phyloP scores from a whole-genome alignment of 1,140 invertebrate species.

The Ladona fulva region DNA sequence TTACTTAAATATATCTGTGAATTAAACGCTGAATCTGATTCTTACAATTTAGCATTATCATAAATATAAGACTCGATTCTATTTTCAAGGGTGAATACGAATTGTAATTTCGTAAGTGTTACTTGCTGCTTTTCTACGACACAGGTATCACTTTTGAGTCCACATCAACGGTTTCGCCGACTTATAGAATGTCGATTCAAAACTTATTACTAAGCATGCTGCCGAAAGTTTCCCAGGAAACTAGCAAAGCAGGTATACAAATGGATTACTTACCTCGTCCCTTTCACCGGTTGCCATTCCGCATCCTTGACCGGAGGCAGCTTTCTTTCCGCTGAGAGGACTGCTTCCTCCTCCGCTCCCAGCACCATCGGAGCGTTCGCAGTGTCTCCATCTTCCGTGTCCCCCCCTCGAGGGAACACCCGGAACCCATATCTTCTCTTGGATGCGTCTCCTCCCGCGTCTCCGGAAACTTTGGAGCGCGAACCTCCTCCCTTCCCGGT shows the following conservation, averaged over 20 bases:
- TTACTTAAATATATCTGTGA: too few species aligned
- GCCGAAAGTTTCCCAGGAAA: background rate
- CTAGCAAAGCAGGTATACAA: background rate
- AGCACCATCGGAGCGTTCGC: background rate
- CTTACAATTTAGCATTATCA: too few species aligned
- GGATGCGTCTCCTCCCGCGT: background rate
- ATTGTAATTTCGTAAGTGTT: too few species aligned
- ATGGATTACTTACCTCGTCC: slow-evolving; percentile 35
- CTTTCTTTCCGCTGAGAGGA: slow-evolving; percentile 34
- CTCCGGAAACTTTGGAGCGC: slow-evolving; percentile 31
- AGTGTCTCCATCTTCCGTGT: background rate
- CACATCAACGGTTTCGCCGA: too few species aligned
- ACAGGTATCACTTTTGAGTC: too few species aligned
- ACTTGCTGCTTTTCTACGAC: too few species aligned
- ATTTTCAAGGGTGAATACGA: too few species aligned
- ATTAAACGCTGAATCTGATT: too few species aligned
- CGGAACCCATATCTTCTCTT: background rate
- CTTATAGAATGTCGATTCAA: too few species aligned
- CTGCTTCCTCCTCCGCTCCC: background rate
- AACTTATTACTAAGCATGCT: too few species aligned
- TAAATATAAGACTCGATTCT: too few species aligned
- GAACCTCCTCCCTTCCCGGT: slow-evolving; percentile 23
- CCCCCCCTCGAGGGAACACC: background rate
- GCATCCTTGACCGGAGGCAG: slow-evolving; percentile 41
- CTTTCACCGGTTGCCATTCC: slow-evolving; percentile 47